Percentiles rank a stretch among this genome's conserved stretches.
Evolutionary conservation across 1,140 invertebrate genomes (phyloP).

Genomic region (Hycleus phaleratus): DNA sequence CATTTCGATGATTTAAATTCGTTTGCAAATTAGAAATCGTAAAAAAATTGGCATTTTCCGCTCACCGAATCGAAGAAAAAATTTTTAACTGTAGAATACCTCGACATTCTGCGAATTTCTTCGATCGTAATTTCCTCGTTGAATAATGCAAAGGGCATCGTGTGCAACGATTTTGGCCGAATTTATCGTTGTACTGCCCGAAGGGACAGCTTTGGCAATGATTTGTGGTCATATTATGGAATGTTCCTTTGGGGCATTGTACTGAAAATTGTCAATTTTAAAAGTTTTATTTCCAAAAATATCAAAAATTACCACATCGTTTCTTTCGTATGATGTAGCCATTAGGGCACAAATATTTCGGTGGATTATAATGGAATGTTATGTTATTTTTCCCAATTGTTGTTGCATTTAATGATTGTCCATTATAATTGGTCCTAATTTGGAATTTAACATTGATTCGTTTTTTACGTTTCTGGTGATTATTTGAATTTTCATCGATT

Average conservation of each 20-base stretch:
- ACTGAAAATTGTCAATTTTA: conserved; percentile 39
- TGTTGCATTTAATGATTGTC: conserved; percentile 7
- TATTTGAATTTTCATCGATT: neutral
- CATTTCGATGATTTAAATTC: too few relatives aligned
- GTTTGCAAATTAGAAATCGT: too few relatives aligned
- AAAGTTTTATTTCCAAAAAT: neutral
- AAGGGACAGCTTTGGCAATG: conserved; percentile 50
- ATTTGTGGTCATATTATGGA: conserved; percentile 48
- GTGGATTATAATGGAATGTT: conserved; percentile 19
- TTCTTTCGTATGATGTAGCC: conserved; percentile 34
- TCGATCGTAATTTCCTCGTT: conserved; percentile 49
- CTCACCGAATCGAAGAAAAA: too few relatives aligned
- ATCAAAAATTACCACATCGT: conserved; percentile 30
- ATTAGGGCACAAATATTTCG: conserved; percentile 26
- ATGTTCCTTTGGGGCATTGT: conserved; percentile 60
- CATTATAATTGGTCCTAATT: conserved; percentile 19
- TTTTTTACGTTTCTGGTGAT: conserved; percentile 16
- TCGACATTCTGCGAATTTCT: conserved; percentile 51
- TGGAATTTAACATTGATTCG: conserved; percentile 30
- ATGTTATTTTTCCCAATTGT: conserved; percentile 14
- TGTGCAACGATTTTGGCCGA: conserved; percentile 49
- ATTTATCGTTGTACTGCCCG: conserved; percentile 53
- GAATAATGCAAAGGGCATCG: conserved; percentile 54
- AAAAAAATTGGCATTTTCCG: too few relatives aligned
- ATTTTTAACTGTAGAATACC: conserved; percentile 37